Percentiles rank a stretch among this genome's conserved stretches.
Evolutionary conservation across 2,797 vertebrate species (phyloP).

Genomic region (Cirrhinus molitorella): DNA sequence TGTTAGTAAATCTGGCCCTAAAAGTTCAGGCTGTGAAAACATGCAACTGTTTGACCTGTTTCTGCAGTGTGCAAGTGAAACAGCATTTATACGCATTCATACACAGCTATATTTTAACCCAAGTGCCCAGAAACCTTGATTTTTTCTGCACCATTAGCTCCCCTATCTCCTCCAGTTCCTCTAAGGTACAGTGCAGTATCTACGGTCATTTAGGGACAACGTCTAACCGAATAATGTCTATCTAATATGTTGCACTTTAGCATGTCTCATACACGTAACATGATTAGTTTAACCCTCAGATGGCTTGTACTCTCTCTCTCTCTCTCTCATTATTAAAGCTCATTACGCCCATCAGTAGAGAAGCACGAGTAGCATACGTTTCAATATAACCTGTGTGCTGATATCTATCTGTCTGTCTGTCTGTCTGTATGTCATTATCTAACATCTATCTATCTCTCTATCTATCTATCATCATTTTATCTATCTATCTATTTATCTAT

Average conservation of each 20-base stretch:
- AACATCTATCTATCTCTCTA: no score
- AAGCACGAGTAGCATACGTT: neutral
- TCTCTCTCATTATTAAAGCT: constrained; percentile 24
- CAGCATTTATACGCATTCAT: neutral
- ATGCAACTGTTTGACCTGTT: neutral
- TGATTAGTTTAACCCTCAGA: constrained; percentile 43
- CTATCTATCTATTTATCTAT: no score
- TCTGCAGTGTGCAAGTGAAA: neutral
- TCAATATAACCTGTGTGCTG: neutral
- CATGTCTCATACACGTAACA: constrained; percentile 24
- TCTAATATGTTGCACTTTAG: constrained; percentile 34
- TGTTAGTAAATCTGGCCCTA: no score
- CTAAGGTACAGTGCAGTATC: constrained; percentile 1
- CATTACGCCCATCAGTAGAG: neutral
- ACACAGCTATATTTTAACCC: constrained; percentile 16
- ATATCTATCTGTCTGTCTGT: no score
- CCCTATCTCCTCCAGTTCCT: neutral
- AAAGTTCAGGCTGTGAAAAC: neutral
- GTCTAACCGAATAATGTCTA: constrained; percentile 21
- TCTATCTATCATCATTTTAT: no score
- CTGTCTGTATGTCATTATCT: no score
- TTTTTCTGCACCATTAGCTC: constrained; percentile 24
- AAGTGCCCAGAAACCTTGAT: constrained; percentile 40
- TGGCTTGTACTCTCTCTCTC: constrained; percentile 8
- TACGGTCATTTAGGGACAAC: neutral